Evolutionary conservation across 2,113 vertebrate species (phyloP), one percentile per base, ranked within the genome.

Genomic region (Muscicapa adusta): DNA sequence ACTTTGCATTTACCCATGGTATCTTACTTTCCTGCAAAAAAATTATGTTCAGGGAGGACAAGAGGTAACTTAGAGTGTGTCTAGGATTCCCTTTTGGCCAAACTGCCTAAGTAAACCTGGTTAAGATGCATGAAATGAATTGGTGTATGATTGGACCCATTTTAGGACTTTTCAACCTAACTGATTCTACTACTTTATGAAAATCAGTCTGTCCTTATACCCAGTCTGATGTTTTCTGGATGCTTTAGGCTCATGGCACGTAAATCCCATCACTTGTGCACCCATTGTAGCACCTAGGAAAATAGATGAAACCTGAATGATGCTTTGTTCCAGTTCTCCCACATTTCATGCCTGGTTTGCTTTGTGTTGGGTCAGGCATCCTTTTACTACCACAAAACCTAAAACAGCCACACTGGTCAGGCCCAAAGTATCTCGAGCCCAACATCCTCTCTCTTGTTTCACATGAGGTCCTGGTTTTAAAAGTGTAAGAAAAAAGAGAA

Each of bases 161-260:
- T 29, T 53, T 25, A 56, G 13, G 13, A 14, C 15, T 20, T 47
- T 48, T 71, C 40, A 31, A 45, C 45, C 4, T 9, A 29, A 60
- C n/a, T 18, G 0, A n/a, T 38, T 66, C 23, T 20, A 6, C 7
- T n/a, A 38, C 18, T 43, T 40, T 7, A 3, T 3, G 1, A 84
- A 81, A 81, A 50, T 34, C n/a, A 31, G 2, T 18, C 40, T 70
- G 19, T 14, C 29, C 0, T 0, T 19, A 10, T 4, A 17, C 4
- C 36, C 43, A 38, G 7, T 12, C 36, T 51, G 74, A 25, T 9
- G 19, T 73, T 81, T 74, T 31, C 53, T 31, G 42, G 22, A 7
- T 25, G 33, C 16, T 19, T 26, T 51, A 70, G 56, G 36, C 48
- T 67, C 10, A 5, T 5, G 11, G n/a, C 28, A 73, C 5, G 0